A percentile compares a stretch with the other conserved stretches of the same genome.
These are phyloP conservation scores for Sebastes steindachneri DNA, from an alignment of 2,797 vertebrate genomes.

Conservation along the genomic window DNA sequence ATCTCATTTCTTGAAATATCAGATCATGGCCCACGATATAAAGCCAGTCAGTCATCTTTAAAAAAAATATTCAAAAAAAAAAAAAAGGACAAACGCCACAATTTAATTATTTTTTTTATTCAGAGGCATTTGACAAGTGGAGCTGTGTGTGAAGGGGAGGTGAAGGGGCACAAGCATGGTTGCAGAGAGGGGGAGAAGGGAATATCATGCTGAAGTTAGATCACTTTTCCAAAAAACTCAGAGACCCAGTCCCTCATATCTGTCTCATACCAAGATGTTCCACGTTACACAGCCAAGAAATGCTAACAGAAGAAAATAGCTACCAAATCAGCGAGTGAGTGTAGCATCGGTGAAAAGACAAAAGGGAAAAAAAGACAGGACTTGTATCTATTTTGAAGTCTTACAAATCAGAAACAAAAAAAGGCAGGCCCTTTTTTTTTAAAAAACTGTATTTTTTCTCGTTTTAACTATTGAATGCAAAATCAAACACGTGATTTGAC, in stretches of 20 bases:
- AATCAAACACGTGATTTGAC: constrained; percentile 79
- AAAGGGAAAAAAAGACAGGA: constrained; percentile 79
- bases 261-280: constrained; percentile 89
- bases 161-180: constrained; percentile 91
- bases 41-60: not conserved
- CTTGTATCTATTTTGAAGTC: constrained; percentile 75
- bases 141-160: constrained; percentile 90
- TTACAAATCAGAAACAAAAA: constrained; percentile 84
- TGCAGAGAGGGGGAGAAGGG: constrained; percentile 86
- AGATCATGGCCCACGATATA: not conserved
- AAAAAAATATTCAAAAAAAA: not conserved
- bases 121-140: constrained; percentile 98
- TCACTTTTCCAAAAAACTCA: constrained; percentile 79
- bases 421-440: constrained; percentile 75
- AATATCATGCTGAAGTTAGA: constrained; percentile 90
- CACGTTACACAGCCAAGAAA: constrained; percentile 90
- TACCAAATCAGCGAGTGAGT: constrained; percentile 85
- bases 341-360: constrained; percentile 85
- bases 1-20: not conserved
- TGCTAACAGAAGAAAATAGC: constrained; percentile 88
- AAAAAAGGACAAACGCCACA: constrained; percentile 71
- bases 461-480: constrained; percentile 78
- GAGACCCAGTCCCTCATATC: constrained; percentile 88
- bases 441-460: constrained; percentile 71
- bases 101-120: constrained; percentile 89